Evolutionary conservation across 2,113 vertebrate species (phyloP).

Genomic region (Cyprinodon brontotheroides): DNA sequence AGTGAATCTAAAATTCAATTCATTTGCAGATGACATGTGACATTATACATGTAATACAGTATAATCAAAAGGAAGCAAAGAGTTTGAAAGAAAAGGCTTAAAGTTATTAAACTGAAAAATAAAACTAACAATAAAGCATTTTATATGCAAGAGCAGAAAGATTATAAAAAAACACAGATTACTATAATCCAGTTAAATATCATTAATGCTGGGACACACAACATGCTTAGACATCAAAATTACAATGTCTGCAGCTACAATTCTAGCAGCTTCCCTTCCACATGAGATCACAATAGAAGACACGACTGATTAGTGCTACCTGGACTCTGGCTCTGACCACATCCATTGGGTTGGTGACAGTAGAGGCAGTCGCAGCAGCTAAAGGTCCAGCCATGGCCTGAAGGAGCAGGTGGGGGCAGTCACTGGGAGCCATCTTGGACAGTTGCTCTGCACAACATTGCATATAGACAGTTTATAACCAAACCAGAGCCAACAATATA

Average conservation of each 20-base stretch:
- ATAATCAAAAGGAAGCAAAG: too few species aligned
- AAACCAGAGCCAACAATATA: background rate
- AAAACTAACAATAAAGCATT: too few species aligned
- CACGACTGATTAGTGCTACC: conserved; percentile 70
- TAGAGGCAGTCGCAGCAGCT: conserved; percentile 93
- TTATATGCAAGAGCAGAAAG: too few species aligned
- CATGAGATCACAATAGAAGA: background rate
- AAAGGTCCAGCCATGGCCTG: conserved; percentile 93
- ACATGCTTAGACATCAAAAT: too few species aligned
- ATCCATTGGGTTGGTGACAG: conserved; percentile 98
- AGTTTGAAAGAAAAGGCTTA: too few species aligned
- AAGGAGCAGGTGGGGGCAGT: conserved; percentile 94
- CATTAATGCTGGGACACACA: too few species aligned
- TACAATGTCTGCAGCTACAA: background rate
- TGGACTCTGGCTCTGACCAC: conserved; percentile 94
- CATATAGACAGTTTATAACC: conserved; percentile 2
- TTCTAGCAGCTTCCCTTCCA: background rate
- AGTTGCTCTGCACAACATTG: conserved; percentile 86
- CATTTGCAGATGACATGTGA: too few species aligned
- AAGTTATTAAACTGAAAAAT: too few species aligned
- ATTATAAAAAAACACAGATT: too few species aligned
- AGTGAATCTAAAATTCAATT: too few species aligned
- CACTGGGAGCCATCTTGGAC: conserved; percentile 86
- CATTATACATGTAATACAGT: too few species aligned
- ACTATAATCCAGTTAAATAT: too few species aligned